phyloP scores from a whole-genome alignment of 2,888 invertebrate species.

The Dasypogon diadema region DNA sequence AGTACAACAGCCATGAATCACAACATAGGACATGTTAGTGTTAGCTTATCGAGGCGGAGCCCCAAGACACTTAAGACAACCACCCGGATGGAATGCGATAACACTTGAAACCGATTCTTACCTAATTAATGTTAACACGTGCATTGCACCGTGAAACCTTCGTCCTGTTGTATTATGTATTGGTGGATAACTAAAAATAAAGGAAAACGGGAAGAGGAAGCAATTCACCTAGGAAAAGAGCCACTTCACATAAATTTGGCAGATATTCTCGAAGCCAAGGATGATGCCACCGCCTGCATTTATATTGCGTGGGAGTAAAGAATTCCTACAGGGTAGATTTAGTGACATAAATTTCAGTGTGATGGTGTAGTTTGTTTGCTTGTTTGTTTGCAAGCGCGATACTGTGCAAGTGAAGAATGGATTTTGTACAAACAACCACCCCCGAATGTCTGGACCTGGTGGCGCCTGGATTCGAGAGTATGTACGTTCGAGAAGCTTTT shows the following conservation, averaged over 20 bases:
- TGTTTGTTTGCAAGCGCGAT: slow-evolving; percentile 41
- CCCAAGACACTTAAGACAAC: no score
- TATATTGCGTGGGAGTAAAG: slow-evolving; percentile 21
- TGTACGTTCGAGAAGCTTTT: slow-evolving; percentile 31
- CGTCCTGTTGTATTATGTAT: no score
- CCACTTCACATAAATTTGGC: slow-evolving; percentile 27
- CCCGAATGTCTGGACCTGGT: slow-evolving; percentile 59
- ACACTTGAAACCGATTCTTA: no score
- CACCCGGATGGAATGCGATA: no score
- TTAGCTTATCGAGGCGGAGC: no score
- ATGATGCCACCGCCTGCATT: neutral
- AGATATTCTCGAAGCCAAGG: slow-evolving; percentile 11
- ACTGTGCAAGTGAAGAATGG: slow-evolving; percentile 49
- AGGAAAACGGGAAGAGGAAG: neutral
- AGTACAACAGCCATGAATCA: no score
- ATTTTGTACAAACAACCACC: slow-evolving; percentile 58
- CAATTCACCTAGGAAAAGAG: neutral
- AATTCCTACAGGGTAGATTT: neutral
- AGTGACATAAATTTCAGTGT: slow-evolving; percentile 49
- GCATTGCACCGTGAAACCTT: no score
- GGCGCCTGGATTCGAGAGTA: slow-evolving; percentile 59
- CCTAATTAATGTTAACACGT: no score
- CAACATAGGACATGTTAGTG: no score
- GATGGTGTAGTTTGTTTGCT: slow-evolving; percentile 45
- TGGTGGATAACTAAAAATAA: slow-evolving; percentile 6